A percentile compares a stretch with the other conserved stretches of the same genome.
Evolutionary conservation across 2,888 invertebrate species (phyloP).

Genomic region (Folsomia manolachei): DNA sequence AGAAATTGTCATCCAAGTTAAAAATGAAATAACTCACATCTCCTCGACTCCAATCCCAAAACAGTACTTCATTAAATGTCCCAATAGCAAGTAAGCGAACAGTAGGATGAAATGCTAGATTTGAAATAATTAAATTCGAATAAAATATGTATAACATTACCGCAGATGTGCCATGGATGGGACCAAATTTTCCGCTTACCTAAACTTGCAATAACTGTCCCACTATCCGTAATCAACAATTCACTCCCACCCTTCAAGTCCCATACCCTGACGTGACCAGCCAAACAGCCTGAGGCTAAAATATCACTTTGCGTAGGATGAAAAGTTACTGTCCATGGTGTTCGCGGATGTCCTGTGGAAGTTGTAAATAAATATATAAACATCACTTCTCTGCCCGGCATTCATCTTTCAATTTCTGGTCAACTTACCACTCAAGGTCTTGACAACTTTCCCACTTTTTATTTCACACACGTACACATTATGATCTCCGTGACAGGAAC

Average conservation of each 20-base stretch:
- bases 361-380: not conserved
- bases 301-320: conserved; percentile 80
- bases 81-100: conserved; percentile 81
- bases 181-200: too few species aligned
- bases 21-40: too few species aligned
- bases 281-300: conserved; percentile 81
- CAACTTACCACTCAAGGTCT: conserved; percentile 61
- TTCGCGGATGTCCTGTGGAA: conserved; percentile 75
- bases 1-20: too few species aligned
- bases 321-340: conserved; percentile 87
- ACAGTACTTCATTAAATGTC: conserved; percentile 76
- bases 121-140: not conserved
- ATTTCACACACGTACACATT: conserved; percentile 80
- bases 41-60: conserved; percentile 80
- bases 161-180: not conserved
- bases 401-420: too few species aligned
- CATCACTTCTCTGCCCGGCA: too few species aligned
- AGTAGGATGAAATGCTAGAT: conserved; percentile 77
- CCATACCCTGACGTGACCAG: conserved; percentile 87
- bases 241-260: conserved; percentile 80
- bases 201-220: conserved; percentile 68
- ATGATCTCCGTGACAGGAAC: conserved; percentile 86
- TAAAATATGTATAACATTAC: not conserved
- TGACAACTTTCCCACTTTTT: conserved; percentile 72
- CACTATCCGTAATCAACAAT: conserved; percentile 71